Evolutionary conservation across 1,140 invertebrate genomes (phyloP).

Genomic region (Drosophila ogumai): DNA sequence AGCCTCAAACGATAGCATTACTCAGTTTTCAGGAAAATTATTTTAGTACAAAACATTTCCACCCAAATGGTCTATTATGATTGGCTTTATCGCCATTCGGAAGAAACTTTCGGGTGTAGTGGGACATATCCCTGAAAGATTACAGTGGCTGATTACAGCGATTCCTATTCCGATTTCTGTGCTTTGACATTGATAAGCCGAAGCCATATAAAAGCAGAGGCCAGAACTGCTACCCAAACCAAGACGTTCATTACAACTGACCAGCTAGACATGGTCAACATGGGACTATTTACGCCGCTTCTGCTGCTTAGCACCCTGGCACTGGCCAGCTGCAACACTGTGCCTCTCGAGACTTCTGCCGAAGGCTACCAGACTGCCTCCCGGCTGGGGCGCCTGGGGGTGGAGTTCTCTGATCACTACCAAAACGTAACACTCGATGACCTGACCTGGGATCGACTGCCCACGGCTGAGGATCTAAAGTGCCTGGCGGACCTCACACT

Average conservation of each 20-base stretch:
- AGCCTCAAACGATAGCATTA: neutral
- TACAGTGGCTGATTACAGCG: neutral
- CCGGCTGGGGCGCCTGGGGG: slow-evolving; percentile 9
- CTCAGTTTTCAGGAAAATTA: neutral
- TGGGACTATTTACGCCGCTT: neutral
- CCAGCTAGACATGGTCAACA: slow-evolving; percentile 9
- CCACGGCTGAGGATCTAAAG: slow-evolving; percentile 8
- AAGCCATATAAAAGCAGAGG: slow-evolving; percentile 9
- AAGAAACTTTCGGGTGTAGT: neutral
- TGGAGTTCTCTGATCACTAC: slow-evolving; percentile 34
- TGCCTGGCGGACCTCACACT: slow-evolving; percentile 33
- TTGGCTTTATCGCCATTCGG: neutral
- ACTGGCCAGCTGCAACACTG: neutral
- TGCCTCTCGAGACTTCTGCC: neutral
- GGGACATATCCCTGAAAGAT: slow-evolving; percentile 1
- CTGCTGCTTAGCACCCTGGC: slow-evolving; percentile 15
- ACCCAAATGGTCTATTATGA: neutral
- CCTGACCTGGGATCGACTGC: neutral
- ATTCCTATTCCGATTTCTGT: neutral
- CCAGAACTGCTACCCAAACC: neutral
- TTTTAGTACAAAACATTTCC: neutral
- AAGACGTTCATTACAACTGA: neutral
- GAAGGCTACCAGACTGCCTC: slow-evolving; percentile 6
- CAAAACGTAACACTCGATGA: slow-evolving; percentile 26
- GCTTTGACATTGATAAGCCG: neutral